Conservation (phyloP, 2,113 vertebrate genomes). For the Chrysemys picta region DNA sequence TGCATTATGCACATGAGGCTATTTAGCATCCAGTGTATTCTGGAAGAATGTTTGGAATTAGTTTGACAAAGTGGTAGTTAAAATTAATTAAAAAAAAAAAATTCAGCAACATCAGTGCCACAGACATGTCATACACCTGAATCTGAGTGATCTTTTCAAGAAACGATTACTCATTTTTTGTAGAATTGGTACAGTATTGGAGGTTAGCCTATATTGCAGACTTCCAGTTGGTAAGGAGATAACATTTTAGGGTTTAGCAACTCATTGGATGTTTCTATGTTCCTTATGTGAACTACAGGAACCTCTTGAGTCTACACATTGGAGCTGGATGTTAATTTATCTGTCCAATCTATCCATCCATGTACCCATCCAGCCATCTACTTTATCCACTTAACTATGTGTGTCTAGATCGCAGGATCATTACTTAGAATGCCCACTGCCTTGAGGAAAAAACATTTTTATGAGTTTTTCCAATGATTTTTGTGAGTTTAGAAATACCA, state of each 20-base stretch:
- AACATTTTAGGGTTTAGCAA: neutral
- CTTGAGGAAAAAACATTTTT: neutral
- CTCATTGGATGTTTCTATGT: neutral
- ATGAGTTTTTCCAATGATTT: neutral
- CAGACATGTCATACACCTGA: neutral
- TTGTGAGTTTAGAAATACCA: neutral
- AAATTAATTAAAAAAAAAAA: neutral
- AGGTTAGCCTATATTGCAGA: neutral
- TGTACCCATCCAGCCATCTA: neutral
- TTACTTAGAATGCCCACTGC: neutral
- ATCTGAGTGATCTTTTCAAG: neutral
- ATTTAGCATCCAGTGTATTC: conserved; percentile 56
- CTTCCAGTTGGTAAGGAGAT: neutral
- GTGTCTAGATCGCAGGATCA: neutral
- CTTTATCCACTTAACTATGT: neutral
- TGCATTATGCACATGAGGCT: conserved; percentile 69
- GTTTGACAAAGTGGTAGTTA: conserved; percentile 57
- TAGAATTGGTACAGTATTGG: neutral
- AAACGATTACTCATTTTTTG: neutral
- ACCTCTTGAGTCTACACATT: neutral
- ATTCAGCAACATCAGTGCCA: conserved; percentile 16
- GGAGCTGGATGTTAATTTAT: neutral
- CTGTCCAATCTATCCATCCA: neutral
- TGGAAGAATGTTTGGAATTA: conserved; percentile 59
- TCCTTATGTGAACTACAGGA: neutral